Evolutionary conservation across 2,797 vertebrate genomes (phyloP).

Genomic region (Sebastiscus tertius): DNA sequence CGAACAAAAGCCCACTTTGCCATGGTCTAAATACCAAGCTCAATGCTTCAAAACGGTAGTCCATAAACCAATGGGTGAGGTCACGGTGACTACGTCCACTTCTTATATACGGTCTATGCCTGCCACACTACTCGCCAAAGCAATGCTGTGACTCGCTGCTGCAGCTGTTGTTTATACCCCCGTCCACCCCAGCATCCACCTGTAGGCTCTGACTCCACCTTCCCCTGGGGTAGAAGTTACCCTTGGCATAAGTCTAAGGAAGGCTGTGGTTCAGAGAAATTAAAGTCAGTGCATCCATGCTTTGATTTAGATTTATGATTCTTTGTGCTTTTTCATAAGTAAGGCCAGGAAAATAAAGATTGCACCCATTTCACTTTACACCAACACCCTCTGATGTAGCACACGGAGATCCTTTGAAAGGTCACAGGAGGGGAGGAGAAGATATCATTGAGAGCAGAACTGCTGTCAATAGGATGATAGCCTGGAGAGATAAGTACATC

Average conservation of each 20-base stretch:
- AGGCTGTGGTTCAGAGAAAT: not conserved
- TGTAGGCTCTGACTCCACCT: not conserved
- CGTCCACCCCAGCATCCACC: too few species aligned
- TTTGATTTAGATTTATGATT: not conserved
- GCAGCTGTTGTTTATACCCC: too few species aligned
- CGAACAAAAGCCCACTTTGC: too few species aligned
- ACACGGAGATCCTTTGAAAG: not conserved
- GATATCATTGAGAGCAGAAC: constrained; percentile 29
- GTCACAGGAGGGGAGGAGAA: constrained; percentile 2
- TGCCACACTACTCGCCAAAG: too few species aligned
- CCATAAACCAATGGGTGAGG: too few species aligned
- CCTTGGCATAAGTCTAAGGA: not conserved
- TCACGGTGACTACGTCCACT: too few species aligned
- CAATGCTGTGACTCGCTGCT: too few species aligned
- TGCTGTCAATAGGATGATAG: constrained; percentile 28
- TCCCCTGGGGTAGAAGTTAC: not conserved
- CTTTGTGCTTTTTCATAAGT: not conserved
- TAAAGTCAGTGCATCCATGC: not conserved
- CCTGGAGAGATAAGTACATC: constrained; percentile 26
- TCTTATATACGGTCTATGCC: too few species aligned
- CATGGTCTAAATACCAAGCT: too few species aligned
- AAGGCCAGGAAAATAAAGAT: not conserved
- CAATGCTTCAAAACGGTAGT: too few species aligned
- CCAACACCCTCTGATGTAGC: not conserved
- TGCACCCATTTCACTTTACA: not conserved